Base-by-base conservation (phyloP, 2,888 invertebrate genomes). In the Eupithecia pulchellata region DNA sequence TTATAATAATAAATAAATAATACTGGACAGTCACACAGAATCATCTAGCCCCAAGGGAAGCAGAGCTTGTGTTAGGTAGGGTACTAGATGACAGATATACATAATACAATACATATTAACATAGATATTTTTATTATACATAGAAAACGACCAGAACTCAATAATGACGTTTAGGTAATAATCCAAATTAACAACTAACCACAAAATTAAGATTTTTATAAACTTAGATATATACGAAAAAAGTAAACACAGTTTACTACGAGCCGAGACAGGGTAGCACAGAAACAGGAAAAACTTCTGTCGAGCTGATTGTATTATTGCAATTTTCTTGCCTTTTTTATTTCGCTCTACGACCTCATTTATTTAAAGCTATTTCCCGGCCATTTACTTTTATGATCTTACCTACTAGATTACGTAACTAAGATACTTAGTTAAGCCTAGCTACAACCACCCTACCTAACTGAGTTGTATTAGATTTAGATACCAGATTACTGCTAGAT, bases 271-370 rank as follows among this genome's bases (percentile, higher is more conserved):
- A 25, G 13, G 52, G 52, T 25, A 25, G 11, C 20, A 47, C 4
- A 47, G 20, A 42, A 47, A 52, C 52, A 52, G 52, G 25, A 52
- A 52, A 52, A 52, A 20, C 20, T 13, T 52, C 11, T 52, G 11
- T 47, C 47, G 11, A 11, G 47, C 20, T 25, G 25, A 25, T 52
- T 52, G 13, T 52, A 2, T 52, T 52, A 13, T 52, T 52, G 52
- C 11, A 25, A 47, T 47, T 52, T 52, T 52, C 25, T 52, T 47
- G 11, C 52, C 52, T 52, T 52, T 52, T 47, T 47, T 39, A 47
- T n/a, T 47, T 47, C 42, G 3, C 25, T 52, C 4, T 52, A 25
- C 13, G 4, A 52, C 25, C 52, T 52, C 25, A 25, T 52, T 20
- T 25, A 52, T 20, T 9, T 52, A 25, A 11, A 11, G 52, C 52